Evolutionary conservation across 2,797 vertebrate genomes (phyloP).

Genomic region (Cyclopterus lumpus): DNA sequence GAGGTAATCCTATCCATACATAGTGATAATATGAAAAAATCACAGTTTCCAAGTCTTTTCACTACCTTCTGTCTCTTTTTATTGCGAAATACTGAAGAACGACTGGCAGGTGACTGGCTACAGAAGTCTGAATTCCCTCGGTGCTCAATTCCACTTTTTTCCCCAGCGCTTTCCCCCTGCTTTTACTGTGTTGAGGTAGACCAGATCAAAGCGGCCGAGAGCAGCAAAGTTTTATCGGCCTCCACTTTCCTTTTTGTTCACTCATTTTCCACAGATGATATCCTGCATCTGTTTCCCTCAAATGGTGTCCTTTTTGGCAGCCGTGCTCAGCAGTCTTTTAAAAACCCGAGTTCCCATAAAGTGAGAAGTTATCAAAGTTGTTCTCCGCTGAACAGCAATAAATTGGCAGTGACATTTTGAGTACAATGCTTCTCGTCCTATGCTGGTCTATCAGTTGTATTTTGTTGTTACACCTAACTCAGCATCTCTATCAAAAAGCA

Average conservation of each 20-base stretch:
- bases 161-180: conserved; percentile 19
- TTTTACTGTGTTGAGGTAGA: conserved; percentile 70
- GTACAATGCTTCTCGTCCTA: conserved; percentile 54
- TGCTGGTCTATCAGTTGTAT: conserved; percentile 55
- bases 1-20: conserved; percentile 48
- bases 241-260: conserved; percentile 67
- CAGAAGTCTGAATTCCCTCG: conserved; percentile 63
- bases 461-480: conserved; percentile 58
- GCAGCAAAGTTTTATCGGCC: conserved; percentile 75
- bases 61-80: conserved; percentile 34
- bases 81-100: conserved; percentile 37
- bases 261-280: conserved; percentile 74
- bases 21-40: conserved; percentile 29
- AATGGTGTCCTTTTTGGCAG: conserved; percentile 70
- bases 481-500: conserved; percentile 35
- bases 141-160: conserved; percentile 52
- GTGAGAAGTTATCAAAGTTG: conserved; percentile 78
- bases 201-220: conserved; percentile 74
- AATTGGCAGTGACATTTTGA: conserved; percentile 78
- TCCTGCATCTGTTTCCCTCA: conserved; percentile 77
- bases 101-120: conserved; percentile 63
- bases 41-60: conserved; percentile 16
- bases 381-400: conserved; percentile 69
- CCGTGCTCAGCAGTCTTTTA: conserved; percentile 57
- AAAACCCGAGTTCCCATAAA: conserved; percentile 75